A percentile compares a stretch with the other conserved stretches of the same genome.
These are phyloP conservation scores for Hafferia zeledoni DNA, from an alignment of 2,797 vertebrate genomes.

Conservation along the genomic window DNA sequence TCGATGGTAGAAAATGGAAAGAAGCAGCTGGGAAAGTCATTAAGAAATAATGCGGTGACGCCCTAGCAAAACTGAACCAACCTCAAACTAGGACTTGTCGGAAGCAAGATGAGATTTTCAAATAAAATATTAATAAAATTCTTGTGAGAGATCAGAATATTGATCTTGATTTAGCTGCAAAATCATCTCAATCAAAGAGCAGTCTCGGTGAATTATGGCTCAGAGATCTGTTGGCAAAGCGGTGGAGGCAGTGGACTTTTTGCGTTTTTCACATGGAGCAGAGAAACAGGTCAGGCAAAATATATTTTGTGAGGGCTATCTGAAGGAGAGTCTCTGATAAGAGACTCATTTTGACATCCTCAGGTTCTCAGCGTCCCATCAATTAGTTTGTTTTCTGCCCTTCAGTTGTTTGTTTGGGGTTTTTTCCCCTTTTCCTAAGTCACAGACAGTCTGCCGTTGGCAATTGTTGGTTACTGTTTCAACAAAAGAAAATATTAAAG, in stretches of 20 bases:
- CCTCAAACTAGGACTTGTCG: constrained; percentile 81
- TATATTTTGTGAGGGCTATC: background rate
- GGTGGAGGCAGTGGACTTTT: background rate
- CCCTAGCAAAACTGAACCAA: constrained; percentile 87
- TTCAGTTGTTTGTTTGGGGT: background rate
- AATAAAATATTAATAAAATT: constrained; percentile 89
- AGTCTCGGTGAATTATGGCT: background rate
- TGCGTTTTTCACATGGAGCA: background rate
- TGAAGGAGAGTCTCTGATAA: background rate
- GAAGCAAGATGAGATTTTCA: constrained; percentile 78
- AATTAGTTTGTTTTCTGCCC: background rate
- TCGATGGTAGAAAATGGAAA: constrained; percentile 87
- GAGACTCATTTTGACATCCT: background rate
- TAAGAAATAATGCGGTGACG: constrained; percentile 92
- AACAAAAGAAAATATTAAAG: background rate
- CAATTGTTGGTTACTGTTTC: background rate
- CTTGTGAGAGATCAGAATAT: constrained; percentile 64
- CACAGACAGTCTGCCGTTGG: background rate
- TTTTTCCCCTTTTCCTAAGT: background rate
- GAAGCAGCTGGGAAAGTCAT: constrained; percentile 88
- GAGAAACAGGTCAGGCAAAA: background rate
- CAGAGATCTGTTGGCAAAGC: background rate
- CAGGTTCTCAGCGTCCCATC: background rate
- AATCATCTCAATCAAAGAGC: background rate
- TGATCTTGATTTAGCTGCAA: constrained; percentile 42